phyloP scores from a whole-genome alignment of 2,888 invertebrate species.

The Drosophila rellima region DNA sequence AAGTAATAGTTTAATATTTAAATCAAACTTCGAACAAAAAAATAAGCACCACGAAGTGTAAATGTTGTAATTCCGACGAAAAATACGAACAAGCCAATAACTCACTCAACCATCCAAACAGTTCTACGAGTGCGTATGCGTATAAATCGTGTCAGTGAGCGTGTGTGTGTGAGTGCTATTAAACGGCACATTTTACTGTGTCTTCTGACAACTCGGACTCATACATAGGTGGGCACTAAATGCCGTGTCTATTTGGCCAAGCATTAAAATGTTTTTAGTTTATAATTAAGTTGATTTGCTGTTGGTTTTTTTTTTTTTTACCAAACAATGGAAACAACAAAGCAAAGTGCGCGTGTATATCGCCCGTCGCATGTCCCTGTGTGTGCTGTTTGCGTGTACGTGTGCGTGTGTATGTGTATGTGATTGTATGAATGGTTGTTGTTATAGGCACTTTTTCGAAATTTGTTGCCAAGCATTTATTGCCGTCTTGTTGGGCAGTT shows the following conservation, averaged over 20 bases:
- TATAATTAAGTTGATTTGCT: constrained; percentile 26
- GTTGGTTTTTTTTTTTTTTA: constrained; percentile 7
- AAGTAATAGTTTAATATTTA: constrained; percentile 20
- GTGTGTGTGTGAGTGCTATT: constrained; percentile 41
- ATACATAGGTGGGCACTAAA: constrained; percentile 31
- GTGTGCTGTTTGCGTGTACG: constrained; percentile 20
- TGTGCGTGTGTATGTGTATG: constrained; percentile 19
- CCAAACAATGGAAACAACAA: constrained; percentile 46
- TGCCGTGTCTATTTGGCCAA: constrained; percentile 43
- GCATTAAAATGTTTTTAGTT: constrained; percentile 20
- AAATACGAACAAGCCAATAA: constrained; percentile 34
- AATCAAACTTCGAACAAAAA: constrained; percentile 7
- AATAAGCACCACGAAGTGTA: background rate
- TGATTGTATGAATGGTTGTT: constrained; percentile 54
- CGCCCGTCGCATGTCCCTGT: constrained; percentile 20
- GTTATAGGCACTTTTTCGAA: constrained; percentile 41
- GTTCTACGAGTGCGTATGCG: constrained; percentile 49
- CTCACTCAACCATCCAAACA: constrained; percentile 40
- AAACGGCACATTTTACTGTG: constrained; percentile 63
- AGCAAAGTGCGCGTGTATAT: constrained; percentile 46
- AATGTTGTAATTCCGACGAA: constrained; percentile 11
- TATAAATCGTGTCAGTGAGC: constrained; percentile 16
- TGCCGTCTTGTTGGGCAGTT: constrained; percentile 6
- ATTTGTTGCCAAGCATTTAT: constrained; percentile 39
- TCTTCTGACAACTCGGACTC: constrained; percentile 30